Evolutionary conservation across 2,888 invertebrate species (phyloP).

Genomic region (Polia nebulosa): DNA sequence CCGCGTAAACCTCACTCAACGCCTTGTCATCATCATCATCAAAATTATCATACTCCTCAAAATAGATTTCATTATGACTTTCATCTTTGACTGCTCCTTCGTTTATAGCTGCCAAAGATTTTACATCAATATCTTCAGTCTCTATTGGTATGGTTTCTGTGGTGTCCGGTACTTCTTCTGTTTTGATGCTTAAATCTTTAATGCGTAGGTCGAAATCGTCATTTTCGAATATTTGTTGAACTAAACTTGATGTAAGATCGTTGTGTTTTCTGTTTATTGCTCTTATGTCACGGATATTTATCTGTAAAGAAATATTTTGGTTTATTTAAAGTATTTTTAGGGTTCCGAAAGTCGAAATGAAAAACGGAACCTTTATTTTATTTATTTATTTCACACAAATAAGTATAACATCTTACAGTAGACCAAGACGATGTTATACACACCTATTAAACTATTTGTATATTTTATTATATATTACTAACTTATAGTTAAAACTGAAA

Average conservation of each 20-base stretch:
- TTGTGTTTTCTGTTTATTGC: constrained; percentile 72
- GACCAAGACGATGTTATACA: too few species aligned
- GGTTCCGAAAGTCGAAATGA: too few species aligned
- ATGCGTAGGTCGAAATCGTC: constrained; percentile 72
- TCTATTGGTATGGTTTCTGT: neutral
- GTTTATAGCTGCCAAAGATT: constrained; percentile 50
- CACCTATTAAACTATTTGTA: too few species aligned
- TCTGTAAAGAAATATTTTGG: constrained; percentile 66
- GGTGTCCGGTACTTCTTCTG: constrained; percentile 51
- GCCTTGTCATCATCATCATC: constrained; percentile 79
- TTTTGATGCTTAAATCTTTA: constrained; percentile 61
- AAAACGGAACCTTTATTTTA: too few species aligned
- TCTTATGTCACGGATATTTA: constrained; percentile 78
- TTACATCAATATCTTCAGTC: constrained; percentile 19
- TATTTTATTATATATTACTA: too few species aligned
- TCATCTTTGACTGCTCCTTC: constrained; percentile 76
- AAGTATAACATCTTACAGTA: too few species aligned
- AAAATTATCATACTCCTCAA: constrained; percentile 77
- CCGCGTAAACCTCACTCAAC: constrained; percentile 76
- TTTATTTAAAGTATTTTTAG: neutral
- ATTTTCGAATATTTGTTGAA: constrained; percentile 70
- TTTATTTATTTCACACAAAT: too few species aligned
- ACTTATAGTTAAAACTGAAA: too few species aligned
- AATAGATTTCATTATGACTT: constrained; percentile 76
- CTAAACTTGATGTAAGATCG: constrained; percentile 69